Evolutionary conservation across 2,888 invertebrate genomes (phyloP).

Genomic region (Cantharis lateralis): DNA sequence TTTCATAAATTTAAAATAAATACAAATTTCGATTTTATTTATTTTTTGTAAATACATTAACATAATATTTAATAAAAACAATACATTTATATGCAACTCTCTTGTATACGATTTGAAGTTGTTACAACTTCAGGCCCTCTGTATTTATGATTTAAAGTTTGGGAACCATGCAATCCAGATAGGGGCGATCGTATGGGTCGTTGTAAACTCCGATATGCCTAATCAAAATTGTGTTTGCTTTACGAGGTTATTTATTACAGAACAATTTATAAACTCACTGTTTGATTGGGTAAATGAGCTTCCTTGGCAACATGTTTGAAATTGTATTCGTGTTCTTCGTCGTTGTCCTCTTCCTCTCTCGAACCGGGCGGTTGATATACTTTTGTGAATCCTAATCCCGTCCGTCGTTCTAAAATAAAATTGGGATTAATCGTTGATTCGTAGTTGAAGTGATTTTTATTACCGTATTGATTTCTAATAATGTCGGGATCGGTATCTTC

Average conservation of each 20-base stretch:
- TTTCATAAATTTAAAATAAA: neutral
- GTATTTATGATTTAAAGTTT: slow-evolving; percentile 78
- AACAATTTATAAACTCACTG: slow-evolving; percentile 43
- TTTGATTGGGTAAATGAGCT: slow-evolving; percentile 52
- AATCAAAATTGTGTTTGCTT: slow-evolving; percentile 45
- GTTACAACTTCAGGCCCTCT: slow-evolving; percentile 85
- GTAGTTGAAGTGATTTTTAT: slow-evolving; percentile 34
- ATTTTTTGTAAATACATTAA: slow-evolving; percentile 30
- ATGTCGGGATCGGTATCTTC: slow-evolving; percentile 86
- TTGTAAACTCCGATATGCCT: slow-evolving; percentile 79
- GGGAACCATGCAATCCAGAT: slow-evolving; percentile 63
- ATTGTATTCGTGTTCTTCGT: slow-evolving; percentile 54
- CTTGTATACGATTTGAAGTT: slow-evolving; percentile 85
- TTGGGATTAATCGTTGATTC: neutral
- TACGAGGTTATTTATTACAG: neutral
- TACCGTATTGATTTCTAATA: slow-evolving; percentile 86
- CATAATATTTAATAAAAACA: slow-evolving; percentile 56
- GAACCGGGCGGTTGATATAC: slow-evolving; percentile 61
- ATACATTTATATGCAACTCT: slow-evolving; percentile 83
- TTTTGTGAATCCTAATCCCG: slow-evolving; percentile 60
- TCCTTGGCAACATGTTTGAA: slow-evolving; percentile 57
- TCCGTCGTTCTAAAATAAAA: slow-evolving; percentile 55
- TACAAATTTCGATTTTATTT: slow-evolving; percentile 21
- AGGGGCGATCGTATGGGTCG: slow-evolving; percentile 42
- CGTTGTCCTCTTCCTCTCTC: slow-evolving; percentile 57